A percentile compares a stretch with the other conserved stretches of the same genome.
Conservation (phyloP, 23 tunicate genomes). For the Aplidium turbinatum region DNA sequence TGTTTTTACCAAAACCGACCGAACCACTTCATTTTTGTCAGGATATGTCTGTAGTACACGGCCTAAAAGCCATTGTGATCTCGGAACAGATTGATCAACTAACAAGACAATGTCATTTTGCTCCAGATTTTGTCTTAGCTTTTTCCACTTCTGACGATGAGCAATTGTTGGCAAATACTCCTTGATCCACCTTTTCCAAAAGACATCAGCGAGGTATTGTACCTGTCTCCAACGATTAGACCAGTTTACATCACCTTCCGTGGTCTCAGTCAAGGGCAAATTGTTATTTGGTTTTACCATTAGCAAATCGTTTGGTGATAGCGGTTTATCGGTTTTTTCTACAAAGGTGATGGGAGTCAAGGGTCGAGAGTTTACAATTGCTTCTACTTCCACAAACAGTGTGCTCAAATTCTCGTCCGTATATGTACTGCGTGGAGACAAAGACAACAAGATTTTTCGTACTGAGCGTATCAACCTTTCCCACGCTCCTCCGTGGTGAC, state of each 20-base stretch:
- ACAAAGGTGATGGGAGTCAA: not conserved
- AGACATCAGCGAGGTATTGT: conserved; percentile 1
- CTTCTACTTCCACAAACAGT: not conserved
- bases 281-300: not conserved
- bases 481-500: conserved; percentile 10
- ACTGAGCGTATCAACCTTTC: not conserved
- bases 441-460: not conserved
- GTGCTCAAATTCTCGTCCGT: not conserved
- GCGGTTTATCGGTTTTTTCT: not conserved
- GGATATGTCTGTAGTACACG: not conserved
- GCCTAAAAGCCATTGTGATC: not conserved
- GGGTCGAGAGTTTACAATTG: not conserved
- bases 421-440: not conserved
- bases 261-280: not conserved
- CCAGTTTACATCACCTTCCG: not conserved
- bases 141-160: not conserved
- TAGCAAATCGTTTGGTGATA: not conserved
- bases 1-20: no score
- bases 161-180: not conserved
- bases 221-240: not conserved
- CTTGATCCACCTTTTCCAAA: not conserved
- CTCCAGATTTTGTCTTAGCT: not conserved
- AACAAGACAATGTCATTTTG: not conserved
- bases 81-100: not conserved
- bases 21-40: not conserved